A percentile compares a stretch with the other conserved stretches of the same genome.
These are phyloP conservation scores for Premnoplex brunnescens DNA, from an alignment of 2,797 vertebrate genomes.

Conservation along the genomic window DNA sequence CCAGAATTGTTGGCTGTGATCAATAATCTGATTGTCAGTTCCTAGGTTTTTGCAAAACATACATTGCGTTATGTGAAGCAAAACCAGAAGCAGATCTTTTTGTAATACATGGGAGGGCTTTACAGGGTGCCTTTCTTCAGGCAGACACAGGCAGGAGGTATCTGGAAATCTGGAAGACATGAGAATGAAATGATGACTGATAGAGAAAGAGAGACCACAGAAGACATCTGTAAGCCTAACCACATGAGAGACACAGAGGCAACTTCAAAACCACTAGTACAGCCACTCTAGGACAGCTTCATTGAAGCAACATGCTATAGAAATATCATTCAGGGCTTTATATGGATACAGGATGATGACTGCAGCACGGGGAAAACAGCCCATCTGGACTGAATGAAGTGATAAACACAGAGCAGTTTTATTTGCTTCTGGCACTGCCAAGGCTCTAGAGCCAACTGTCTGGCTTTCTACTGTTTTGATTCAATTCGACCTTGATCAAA, in stretches of 20 bases:
- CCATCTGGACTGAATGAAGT: slow-evolving; percentile 60
- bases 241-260: slow-evolving; percentile 64
- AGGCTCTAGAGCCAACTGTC: slow-evolving; percentile 14
- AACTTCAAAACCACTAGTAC: slow-evolving; percentile 59
- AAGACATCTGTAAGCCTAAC: slow-evolving; percentile 60
- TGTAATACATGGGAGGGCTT: slow-evolving; percentile 63
- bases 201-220: slow-evolving; percentile 60
- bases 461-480: not conserved
- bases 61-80: slow-evolving; percentile 7
- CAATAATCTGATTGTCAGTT: slow-evolving; percentile 61
- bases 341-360: slow-evolving; percentile 12
- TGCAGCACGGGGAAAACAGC: not conserved
- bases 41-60: slow-evolving; percentile 31
- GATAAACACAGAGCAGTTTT: not conserved
- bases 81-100: slow-evolving; percentile 61
- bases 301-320: slow-evolving; percentile 51
- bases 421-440: slow-evolving; percentile 32
- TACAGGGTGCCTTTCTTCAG: slow-evolving; percentile 44
- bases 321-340: slow-evolving; percentile 23
- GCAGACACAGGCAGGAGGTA: slow-evolving; percentile 53
- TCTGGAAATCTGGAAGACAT: slow-evolving; percentile 63
- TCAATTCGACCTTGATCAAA: not conserved
- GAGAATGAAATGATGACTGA: slow-evolving; percentile 44
- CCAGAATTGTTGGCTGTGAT: slow-evolving; percentile 50
- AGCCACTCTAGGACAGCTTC: slow-evolving; percentile 56